A percentile compares a stretch with the other conserved stretches of the same genome.
phyloP scores from a whole-genome alignment of 2,113 vertebrate species.

The Triplophysa siluroides region DNA sequence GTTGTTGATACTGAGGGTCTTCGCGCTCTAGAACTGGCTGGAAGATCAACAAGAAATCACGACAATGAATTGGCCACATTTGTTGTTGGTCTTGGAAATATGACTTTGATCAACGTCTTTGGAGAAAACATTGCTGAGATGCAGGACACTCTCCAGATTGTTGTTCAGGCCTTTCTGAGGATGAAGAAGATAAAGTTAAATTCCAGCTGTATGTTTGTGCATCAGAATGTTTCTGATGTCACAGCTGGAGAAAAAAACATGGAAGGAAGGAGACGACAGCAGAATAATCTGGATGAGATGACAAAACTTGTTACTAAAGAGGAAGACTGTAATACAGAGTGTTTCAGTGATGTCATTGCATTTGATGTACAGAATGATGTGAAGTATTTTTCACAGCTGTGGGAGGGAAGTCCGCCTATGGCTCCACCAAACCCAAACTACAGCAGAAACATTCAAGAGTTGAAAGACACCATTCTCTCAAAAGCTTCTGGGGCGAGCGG shows the following conservation, averaged over 20 bases:
- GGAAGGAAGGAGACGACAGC: not conserved
- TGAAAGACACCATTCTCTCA: constrained; percentile 41
- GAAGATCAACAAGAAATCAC: constrained; percentile 53
- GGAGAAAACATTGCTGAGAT: constrained; percentile 68
- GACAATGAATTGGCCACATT: constrained; percentile 73
- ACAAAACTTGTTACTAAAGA: constrained; percentile 58
- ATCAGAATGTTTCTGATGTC: not conserved
- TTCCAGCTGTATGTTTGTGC: constrained; percentile 69
- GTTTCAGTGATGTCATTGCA: constrained; percentile 55
- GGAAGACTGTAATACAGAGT: constrained; percentile 55
- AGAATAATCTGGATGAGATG: not conserved
- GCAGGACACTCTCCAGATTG: not conserved
- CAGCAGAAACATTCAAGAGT: constrained; percentile 48
- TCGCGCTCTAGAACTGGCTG: constrained; percentile 57
- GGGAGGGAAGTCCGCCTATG: constrained; percentile 56
- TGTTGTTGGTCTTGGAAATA: constrained; percentile 66
- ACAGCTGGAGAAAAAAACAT: not conserved
- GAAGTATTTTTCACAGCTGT: too few relatives aligned
- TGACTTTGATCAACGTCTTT: constrained; percentile 70
- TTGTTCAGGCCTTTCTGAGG: not conserved
- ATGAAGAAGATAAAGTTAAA: constrained; percentile 56
- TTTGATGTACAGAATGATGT: too few relatives aligned
- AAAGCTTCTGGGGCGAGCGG: constrained; percentile 18
- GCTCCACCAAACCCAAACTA: constrained; percentile 54
- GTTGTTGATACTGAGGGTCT: constrained; percentile 71